Evolutionary conservation across 2,113 vertebrate genomes (phyloP).

Genomic region (Caracal caracal): DNA sequence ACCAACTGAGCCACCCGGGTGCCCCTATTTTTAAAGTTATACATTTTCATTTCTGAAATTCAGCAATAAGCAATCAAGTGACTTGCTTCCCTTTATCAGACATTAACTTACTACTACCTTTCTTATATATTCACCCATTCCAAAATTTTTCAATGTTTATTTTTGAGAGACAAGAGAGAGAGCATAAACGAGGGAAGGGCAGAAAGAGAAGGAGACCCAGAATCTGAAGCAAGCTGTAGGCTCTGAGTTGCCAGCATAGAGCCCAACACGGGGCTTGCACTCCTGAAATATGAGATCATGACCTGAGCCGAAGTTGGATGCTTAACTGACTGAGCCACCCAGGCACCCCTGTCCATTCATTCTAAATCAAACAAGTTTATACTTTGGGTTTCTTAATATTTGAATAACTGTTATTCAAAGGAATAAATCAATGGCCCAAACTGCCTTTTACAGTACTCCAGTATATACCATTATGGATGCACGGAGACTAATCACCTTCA

Average conservation of each 20-base stretch:
- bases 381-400: neutral
- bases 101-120: neutral
- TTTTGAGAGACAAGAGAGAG: too few relatives aligned
- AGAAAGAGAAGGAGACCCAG: too few relatives aligned
- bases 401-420: neutral
- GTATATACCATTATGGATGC: neutral
- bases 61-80: neutral
- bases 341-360: neutral
- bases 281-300: too few relatives aligned
- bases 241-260: too few relatives aligned
- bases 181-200: too few relatives aligned
- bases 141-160: neutral
- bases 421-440: neutral
- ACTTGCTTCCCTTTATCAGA: conserved; percentile 42
- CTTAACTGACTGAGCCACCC: too few relatives aligned
- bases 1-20: too few relatives aligned
- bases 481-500: neutral
- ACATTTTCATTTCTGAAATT: conserved; percentile 11
- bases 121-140: neutral
- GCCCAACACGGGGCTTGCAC: too few relatives aligned
- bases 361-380: conserved; percentile 19
- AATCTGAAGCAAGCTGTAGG: too few relatives aligned
- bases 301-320: too few relatives aligned
- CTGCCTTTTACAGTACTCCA: neutral
- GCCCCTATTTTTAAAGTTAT: neutral